Evolutionary conservation across 2,797 vertebrate genomes (phyloP), one percentile per base, ranked within the genome.

Genomic region (Xerus rutilus): DNA sequence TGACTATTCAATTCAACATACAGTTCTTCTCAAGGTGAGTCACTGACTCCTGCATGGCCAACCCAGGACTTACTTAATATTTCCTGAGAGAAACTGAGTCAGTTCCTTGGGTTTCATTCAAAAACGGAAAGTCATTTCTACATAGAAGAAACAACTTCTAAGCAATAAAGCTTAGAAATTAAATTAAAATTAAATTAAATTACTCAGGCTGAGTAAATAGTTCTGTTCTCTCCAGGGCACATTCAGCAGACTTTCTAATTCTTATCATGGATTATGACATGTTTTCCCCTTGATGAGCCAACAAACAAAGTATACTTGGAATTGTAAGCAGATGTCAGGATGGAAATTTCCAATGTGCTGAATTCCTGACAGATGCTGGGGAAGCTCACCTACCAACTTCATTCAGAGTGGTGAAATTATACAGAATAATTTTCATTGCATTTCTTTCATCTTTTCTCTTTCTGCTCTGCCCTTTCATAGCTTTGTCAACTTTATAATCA

Each of bases 41-140:
- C 82, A 59, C n/a, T 43, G 28, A 93, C 64, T 35, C 28, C 4
- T 6, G 30, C 81, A 88, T 96, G 5, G 45, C 69, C 39, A 32
- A 49, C 69, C 14, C 3, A 14, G 67, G 5, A 45, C 17, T 74
- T 6, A 70, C 62, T 64, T 52, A 45, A 30, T 32, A 11, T 45
- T 91, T 79, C n/a, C 52, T 47, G 79, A 94, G 88, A 70, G 65
- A 93, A 96, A 97, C 52, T 62, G 76, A 85, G 72, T 92, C 76
- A 52, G 11, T 57, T 91, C 64, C 8, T 30, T 23, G 43, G 1
- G 1, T 76, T 93, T 96, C 52, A 73, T 76, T 70, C 17, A 81
- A 95, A 79, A 82, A 64, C n/a, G 54, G 39, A 69, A 89, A 94
- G 35, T 39, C 9, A 89, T 49, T 83, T 95, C 81, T 65, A 70